Percentiles rank a stretch among this genome's conserved stretches.
phyloP scores from a whole-genome alignment of 2,113 vertebrate genomes.

The Paramisgurnus dabryanus region DNA sequence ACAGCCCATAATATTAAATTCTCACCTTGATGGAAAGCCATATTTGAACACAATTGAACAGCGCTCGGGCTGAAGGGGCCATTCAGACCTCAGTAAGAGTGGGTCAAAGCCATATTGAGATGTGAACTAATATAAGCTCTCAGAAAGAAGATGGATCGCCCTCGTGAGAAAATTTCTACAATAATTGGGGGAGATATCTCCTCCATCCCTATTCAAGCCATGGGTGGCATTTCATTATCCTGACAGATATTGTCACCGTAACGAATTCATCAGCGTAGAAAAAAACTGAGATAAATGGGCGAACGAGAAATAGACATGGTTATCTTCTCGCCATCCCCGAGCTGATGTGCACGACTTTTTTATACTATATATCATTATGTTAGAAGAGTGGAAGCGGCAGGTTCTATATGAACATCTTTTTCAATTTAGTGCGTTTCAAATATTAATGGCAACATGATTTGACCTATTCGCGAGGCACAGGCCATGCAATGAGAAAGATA shows the following conservation, averaged over 20 bases:
- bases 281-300: constrained; percentile 82
- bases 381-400: constrained; percentile 79
- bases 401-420: constrained; percentile 81
- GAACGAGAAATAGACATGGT: constrained; percentile 80
- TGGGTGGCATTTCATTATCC: constrained; percentile 86
- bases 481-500: constrained; percentile 52
- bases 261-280: constrained; percentile 85
- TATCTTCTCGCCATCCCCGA: constrained; percentile 68
- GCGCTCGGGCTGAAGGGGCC: constrained; percentile 18
- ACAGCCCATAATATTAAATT: constrained; percentile 21
- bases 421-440: constrained; percentile 84
- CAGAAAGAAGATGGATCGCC: constrained; percentile 71
- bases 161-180: constrained; percentile 70
- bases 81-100: constrained; percentile 53
- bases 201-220: constrained; percentile 76
- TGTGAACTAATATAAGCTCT: constrained; percentile 55
- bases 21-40: constrained; percentile 25
- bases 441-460: constrained; percentile 85
- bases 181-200: constrained; percentile 77
- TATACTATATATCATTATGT: constrained; percentile 79
- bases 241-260: constrained; percentile 80
- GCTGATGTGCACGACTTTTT: constrained; percentile 80
- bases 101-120: constrained; percentile 29
- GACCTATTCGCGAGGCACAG: constrained; percentile 71
- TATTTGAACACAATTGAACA: constrained; percentile 34